Conservation (phyloP, 2,888 invertebrate species). For the Drosophila differens region DNA sequence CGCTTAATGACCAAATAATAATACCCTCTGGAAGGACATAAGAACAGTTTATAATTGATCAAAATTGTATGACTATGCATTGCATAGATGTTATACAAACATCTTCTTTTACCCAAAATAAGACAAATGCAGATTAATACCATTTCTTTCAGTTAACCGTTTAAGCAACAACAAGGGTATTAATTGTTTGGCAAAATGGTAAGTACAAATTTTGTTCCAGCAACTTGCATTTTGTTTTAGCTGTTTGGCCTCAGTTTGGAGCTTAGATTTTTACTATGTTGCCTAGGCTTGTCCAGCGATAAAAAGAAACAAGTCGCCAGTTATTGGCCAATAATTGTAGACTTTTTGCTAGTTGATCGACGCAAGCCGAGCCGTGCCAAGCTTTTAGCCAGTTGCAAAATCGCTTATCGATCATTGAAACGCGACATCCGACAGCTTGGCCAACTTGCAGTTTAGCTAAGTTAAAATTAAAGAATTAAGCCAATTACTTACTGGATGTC, state of each 20-base stretch:
- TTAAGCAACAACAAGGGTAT: constrained; percentile 9
- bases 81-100: neutral
- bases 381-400: constrained; percentile 52
- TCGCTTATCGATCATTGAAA: constrained; percentile 49
- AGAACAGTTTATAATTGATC: neutral
- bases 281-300: constrained; percentile 35
- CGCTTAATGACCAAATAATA: neutral
- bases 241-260: constrained; percentile 29
- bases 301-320: constrained; percentile 35
- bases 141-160: neutral
- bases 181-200: neutral
- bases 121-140: neutral
- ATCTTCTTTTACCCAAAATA: neutral
- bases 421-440: constrained; percentile 16
- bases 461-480: neutral
- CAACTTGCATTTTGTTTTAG: constrained; percentile 6
- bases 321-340: constrained; percentile 69
- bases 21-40: neutral
- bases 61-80: neutral
- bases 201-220: neutral
- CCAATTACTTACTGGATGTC: constrained; percentile 12
- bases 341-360: constrained; percentile 49
- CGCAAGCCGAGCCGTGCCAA: constrained; percentile 12
- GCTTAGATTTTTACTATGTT: constrained; percentile 34
- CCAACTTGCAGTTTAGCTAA: constrained; percentile 11